Base-by-base conservation (phyloP, 2,113 vertebrate species). In the Epinephelus lanceolatus region DNA sequence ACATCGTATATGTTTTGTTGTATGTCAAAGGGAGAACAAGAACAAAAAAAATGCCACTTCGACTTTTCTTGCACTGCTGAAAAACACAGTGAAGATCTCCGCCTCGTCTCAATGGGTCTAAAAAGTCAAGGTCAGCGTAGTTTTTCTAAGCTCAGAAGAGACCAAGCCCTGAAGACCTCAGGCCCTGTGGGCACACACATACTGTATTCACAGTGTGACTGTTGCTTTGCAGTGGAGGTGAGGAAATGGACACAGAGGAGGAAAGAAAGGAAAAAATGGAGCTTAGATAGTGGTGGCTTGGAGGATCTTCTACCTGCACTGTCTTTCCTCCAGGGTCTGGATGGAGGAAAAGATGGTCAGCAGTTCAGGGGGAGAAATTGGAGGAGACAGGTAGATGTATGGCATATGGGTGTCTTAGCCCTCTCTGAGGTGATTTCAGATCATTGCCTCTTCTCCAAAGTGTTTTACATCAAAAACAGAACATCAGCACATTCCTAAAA, bases 401-500 rank as follows among this genome's bases (percentile, higher is more conserved):
- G 27, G 71, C 52, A 59, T 70, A 57, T 0, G 5, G 33, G 81
- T 74, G 57, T 61, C 51, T 59, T 9, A 47, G 27, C 37, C 73
- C 66, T 73, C 86, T 85, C 77, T 53, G 67, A 86, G 84, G 72
- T 83, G 83, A 87, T 83, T 82, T 78, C 76, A 85, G 60, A 85
- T 88, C 78, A 75, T 76, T 81, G 71, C 83, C 42, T 83, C 61
- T 66, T 63, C 82, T 72, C 55, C 65, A 69, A 72, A 72, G 47
- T 81, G 53, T 62, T 86, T 86, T 71, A 76, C 60, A 76, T 88
- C 69, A 8, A 77, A 84, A 89, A 87, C 65, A 68, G 71, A 80
- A 56, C 80, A 79, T 90, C 87, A 85, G 86, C 86, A 85, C 80
- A 79, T 88, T 84, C 14, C 30, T 9, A 27, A 87, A 85, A 72